phyloP scores from a whole-genome alignment of 2,113 vertebrate genomes.

The Gallinago undulata region DNA sequence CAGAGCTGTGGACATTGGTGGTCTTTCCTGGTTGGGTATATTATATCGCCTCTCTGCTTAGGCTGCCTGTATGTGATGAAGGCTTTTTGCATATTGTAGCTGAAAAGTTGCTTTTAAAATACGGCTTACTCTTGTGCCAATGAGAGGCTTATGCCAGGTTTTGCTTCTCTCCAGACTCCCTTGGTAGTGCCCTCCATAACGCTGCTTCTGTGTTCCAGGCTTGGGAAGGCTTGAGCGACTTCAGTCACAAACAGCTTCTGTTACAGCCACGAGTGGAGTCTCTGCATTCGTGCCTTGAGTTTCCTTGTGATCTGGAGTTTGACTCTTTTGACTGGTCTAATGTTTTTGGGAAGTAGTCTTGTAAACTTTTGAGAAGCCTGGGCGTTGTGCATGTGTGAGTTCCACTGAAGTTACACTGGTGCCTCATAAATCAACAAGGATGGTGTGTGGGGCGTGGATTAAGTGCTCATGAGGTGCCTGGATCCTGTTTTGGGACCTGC shows the following conservation, averaged over 20 bases:
- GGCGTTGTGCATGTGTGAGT: background rate
- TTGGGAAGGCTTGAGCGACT: background rate
- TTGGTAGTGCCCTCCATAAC: background rate
- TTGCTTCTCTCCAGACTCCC: background rate
- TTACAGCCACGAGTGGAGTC: fast-evolving
- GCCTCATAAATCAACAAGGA: background rate
- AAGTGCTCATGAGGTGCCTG: background rate
- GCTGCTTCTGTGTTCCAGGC: background rate
- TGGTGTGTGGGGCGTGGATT: fast-evolving
- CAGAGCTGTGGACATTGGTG: fast-evolving
- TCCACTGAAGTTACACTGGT: background rate
- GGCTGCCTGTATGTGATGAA: background rate
- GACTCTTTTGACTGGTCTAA: background rate
- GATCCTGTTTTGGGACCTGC: background rate
- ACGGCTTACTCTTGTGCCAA: background rate
- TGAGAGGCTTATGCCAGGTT: background rate
- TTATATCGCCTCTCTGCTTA: background rate
- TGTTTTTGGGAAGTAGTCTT: background rate
- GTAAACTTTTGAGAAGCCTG: background rate
- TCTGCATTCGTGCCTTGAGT: background rate
- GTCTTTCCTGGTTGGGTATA: background rate
- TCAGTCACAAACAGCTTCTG: background rate
- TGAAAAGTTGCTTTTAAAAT: background rate
- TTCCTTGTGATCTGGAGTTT: background rate
- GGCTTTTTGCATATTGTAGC: background rate